Base-by-base conservation (phyloP, 2,888 invertebrate species). In the Argyra leucocephala region DNA sequence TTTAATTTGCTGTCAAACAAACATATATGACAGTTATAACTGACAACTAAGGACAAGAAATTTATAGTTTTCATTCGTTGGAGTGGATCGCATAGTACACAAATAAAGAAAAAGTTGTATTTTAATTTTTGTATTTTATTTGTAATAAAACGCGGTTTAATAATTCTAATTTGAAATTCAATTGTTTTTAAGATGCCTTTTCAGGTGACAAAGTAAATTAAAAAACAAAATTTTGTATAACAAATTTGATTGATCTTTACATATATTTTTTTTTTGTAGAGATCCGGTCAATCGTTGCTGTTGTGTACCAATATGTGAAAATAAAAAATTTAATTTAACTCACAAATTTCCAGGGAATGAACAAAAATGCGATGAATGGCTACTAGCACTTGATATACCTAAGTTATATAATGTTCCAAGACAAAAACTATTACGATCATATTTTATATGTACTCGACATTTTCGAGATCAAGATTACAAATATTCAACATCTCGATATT, bases 401-500 rank as follows among this genome's bases (percentile, higher is more conserved):
- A 57, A 66, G 26, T 65, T 71, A 0, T 66, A 67, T n/a, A 64
- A 37, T 0, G 37, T 71, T 63, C 37, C 66, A 22, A 3, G 66
- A 0, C 61, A 66, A 1, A 68, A 69, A 37, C 31, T 73, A 1
- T 65, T 71, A 9, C 68, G 67, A 22, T 63, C 67, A 1, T 69
- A 65, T 36, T 71, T 72, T 63, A 67, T 74, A 4, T 74, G 75
- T 31, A 67, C 71, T 18, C 70, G 72, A 6, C 75, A 75, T 63
- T 74, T 75, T 69, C 70, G 71, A 0, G 63, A 65, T 5, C 61
- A 68, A n/a, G 73, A 74, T 48, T 75, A 74, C 48, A 72, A 70
- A 36, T 70, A 74, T 69, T 10, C 66, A 1, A 64, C 69, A n/a
- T 73, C 74, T 0, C 70, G 73, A 7, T 64, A 69, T 23, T 66